A percentile compares a stretch with the other conserved stretches of the same genome.
Evolutionary conservation across 2,113 vertebrate genomes (phyloP).

Genomic region (Zingel zingel): DNA sequence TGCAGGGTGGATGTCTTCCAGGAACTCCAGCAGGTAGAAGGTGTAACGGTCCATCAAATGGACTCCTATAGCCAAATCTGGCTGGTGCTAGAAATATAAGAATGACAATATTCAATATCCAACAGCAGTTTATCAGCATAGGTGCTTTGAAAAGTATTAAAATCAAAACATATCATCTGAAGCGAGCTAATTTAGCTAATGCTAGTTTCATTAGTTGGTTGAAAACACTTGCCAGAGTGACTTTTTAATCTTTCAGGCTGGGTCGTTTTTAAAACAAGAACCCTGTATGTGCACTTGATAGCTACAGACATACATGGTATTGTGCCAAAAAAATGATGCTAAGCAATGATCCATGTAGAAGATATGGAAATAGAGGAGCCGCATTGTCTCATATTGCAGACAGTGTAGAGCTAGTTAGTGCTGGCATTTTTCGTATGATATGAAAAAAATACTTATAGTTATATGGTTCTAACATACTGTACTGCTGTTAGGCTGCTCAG

Average conservation of each 20-base stretch:
- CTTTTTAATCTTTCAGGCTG: background rate
- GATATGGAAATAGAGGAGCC: background rate
- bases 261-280: background rate
- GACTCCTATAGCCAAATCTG: constrained; percentile 95
- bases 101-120: background rate
- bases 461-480: background rate
- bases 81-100: constrained; percentile 90
- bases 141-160: background rate
- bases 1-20: constrained; percentile 97
- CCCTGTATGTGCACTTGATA: background rate
- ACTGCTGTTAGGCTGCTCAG: no score
- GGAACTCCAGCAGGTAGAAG: constrained; percentile 96
- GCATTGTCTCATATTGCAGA: background rate
- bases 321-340: background rate
- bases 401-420: background rate
- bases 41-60: constrained; percentile 99
- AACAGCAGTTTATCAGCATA: background rate
- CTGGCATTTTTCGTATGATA: background rate
- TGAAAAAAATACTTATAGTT: background rate
- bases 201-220: background rate
- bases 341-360: background rate
- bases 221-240: background rate
- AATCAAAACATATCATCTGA: no score
- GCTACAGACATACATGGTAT: background rate
- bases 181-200: no score